Evolutionary conservation across 2,113 vertebrate species (phyloP), one percentile per base, ranked within the genome.

Genomic region (Entomyzon cyanotis): DNA sequence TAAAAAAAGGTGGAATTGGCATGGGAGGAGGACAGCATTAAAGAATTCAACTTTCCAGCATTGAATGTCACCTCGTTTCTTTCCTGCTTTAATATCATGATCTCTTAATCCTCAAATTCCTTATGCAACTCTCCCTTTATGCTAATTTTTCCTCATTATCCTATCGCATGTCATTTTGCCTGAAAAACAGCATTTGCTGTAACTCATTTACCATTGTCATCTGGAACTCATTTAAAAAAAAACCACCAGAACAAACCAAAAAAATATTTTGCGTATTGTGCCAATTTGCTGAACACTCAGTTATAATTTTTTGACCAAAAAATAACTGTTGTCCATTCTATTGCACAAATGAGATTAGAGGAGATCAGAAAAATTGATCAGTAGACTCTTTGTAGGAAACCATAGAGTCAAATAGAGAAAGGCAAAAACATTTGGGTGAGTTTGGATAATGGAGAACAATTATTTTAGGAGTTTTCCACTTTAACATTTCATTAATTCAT

Each of bases 161-260:
- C 13, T 56, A 23, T 47, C 18, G 41, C 18, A 71, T 0, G 0
- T 56, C 20, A 28, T 41, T 65, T 46, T 46, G 12, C 16, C 59
- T 62, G 46, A 80, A 76, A 71, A 81, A 5, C 30, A 62, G 24
- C 12, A 33, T 16, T 70, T 70, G 11, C 7, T 76, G 7, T 16
- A 69, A 41, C 18, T 35, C 33, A 58, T 46, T 8, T 85, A 31
- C 8, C 12, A 56, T 39, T 39, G 39, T 39, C 39, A 39, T 39
- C 11, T 39, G 39, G 39, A 39, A 60, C 2, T 70, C 20, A 41
- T 56, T 81, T 35, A 37, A 71, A 9, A 25, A 67, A 33, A 46
- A 50, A 9, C n/a, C n/a, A 76, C 19, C 15, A 33, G 11, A 76
- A 70, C 4, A 91, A 42, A 30, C 2, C 1, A 31, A 74, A 69